phyloP scores from a whole-genome alignment of 2,797 vertebrate species.

The Bradypodion ventrale region DNA sequence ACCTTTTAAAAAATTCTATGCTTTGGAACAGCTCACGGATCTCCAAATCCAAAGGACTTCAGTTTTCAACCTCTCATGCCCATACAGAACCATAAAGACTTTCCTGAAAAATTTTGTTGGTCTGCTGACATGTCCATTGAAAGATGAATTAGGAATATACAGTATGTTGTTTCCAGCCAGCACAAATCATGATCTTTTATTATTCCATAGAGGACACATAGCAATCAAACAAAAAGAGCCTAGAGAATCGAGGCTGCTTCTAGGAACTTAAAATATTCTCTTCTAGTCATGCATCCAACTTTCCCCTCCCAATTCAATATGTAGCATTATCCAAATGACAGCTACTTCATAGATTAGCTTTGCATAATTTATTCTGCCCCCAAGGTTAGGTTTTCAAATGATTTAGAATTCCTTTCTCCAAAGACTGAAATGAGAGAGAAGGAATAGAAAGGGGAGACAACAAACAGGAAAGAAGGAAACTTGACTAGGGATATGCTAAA shows the following conservation, averaged over 20 bases:
- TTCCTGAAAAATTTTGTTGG: too few relatives aligned
- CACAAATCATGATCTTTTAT: background rate
- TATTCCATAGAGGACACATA: background rate
- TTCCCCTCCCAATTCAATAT: slow-evolving; percentile 10
- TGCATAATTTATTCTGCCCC: slow-evolving; percentile 41
- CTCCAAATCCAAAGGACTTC: background rate
- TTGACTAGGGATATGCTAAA: background rate
- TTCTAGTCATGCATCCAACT: background rate
- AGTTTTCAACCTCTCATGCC: background rate
- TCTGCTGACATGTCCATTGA: background rate
- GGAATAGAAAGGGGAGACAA: background rate
- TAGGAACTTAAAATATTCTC: background rate
- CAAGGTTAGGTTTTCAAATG: slow-evolving; percentile 34
- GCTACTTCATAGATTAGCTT: slow-evolving; percentile 31
- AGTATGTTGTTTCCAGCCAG: background rate
- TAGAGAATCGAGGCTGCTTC: background rate
- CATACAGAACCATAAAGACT: background rate
- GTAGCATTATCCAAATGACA: slow-evolving; percentile 14
- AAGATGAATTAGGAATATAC: background rate
- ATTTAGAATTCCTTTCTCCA: slow-evolving; percentile 21
- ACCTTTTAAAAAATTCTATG: background rate
- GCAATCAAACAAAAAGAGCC: background rate
- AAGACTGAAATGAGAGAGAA: background rate
- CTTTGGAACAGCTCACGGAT: background rate
- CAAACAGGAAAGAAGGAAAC: background rate